phyloP scores from a whole-genome alignment of 2,888 invertebrate genomes.

The Ctenicera cuprea region DNA sequence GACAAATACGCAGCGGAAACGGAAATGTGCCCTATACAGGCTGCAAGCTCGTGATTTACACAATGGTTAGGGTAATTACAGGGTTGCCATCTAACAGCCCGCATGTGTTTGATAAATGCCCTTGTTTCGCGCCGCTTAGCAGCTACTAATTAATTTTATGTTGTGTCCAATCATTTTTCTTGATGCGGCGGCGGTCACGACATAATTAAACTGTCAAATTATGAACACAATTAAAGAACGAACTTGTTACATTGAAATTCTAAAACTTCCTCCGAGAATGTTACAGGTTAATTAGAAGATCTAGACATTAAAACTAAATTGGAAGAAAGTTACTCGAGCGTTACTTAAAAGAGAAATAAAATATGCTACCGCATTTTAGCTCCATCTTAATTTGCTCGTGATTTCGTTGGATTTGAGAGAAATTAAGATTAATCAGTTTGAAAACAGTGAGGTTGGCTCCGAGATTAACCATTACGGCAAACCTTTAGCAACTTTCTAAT shows the following conservation, averaged over 20 bases:
- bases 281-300: slow-evolving; percentile 12
- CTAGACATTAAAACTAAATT: background rate
- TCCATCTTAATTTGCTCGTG: slow-evolving; percentile 9
- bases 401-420: slow-evolving; percentile 23
- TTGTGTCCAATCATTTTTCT: slow-evolving; percentile 12
- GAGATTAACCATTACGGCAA: background rate
- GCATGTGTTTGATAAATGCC: slow-evolving; percentile 42
- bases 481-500: background rate
- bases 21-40: slow-evolving; percentile 37
- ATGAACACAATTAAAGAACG: background rate
- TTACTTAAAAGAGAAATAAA: background rate
- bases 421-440: slow-evolving; percentile 31
- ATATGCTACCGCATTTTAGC: slow-evolving; percentile 15
- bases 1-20: slow-evolving; percentile 44
- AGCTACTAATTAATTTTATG: slow-evolving; percentile 33
- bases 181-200: background rate
- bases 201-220: slow-evolving; percentile 18
- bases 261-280: background rate
- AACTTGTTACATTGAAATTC: background rate
- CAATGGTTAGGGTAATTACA: slow-evolving; percentile 41
- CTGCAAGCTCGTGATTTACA: slow-evolving; percentile 42
- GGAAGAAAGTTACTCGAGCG: background rate
- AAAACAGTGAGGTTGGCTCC: background rate
- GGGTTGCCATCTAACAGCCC: slow-evolving; percentile 38
- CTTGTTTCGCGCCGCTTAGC: slow-evolving; percentile 11